Conservation (phyloP, 2,797 vertebrate species). For the Pelochelys cantorii region DNA sequence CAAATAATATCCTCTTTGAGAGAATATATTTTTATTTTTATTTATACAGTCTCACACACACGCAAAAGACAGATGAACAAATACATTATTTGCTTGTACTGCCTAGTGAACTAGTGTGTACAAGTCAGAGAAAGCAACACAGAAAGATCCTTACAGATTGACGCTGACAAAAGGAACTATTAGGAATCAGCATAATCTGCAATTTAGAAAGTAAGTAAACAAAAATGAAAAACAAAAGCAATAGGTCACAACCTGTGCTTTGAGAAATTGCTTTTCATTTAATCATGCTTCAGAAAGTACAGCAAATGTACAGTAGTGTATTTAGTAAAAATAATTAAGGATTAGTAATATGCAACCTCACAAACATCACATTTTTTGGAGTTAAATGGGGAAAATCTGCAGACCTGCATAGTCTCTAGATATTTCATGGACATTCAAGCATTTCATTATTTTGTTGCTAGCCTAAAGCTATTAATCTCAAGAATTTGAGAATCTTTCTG, state of each 20-base stretch:
- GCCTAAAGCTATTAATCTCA: background rate
- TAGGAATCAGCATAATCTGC: conserved; percentile 45
- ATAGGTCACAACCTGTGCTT: conserved; percentile 24
- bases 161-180: conserved; percentile 23
- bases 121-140: background rate
- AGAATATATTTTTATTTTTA: background rate
- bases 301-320: conserved; percentile 32
- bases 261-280: conserved; percentile 46
- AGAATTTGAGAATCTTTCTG: background rate
- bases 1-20: conserved; percentile 38
- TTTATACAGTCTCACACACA: no score
- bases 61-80: background rate
- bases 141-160: background rate
- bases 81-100: conserved; percentile 44
- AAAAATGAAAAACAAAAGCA: conserved; percentile 46
- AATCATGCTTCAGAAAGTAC: conserved; percentile 46
- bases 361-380: background rate
- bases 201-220: conserved; percentile 47
- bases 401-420: conserved; percentile 19
- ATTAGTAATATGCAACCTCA: conserved; percentile 13
- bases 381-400: conserved; percentile 28
- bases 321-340: conserved; percentile 59
- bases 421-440: conserved; percentile 35
- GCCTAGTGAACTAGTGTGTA: background rate
- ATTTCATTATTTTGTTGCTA: background rate